A percentile compares a stretch with the other conserved stretches of the same genome.
phyloP scores from a whole-genome alignment of 1,140 invertebrate genomes.

The Leptinotarsa texana region DNA sequence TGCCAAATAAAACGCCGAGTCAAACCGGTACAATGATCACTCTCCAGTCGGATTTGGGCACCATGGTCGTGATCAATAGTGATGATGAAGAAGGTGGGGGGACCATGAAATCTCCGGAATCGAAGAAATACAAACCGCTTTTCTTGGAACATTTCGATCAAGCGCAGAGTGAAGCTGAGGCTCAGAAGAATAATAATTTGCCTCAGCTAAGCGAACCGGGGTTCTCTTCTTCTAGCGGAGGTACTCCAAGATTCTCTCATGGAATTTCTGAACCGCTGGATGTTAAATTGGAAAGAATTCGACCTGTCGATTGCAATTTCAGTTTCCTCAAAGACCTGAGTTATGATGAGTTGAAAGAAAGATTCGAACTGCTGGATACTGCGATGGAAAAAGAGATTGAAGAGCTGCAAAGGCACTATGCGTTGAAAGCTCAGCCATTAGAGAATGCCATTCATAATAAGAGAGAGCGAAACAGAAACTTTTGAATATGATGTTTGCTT shows the following conservation, averaged over 20 bases:
- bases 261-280: constrained; percentile 34
- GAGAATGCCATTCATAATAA: constrained; percentile 91
- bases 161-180: constrained; percentile 72
- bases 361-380: constrained; percentile 89
- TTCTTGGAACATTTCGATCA: constrained; percentile 96
- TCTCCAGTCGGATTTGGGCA: constrained; percentile 78
- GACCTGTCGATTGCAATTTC: constrained; percentile 39
- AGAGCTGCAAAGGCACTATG: constrained; percentile 90
- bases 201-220: background rate
- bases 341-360: constrained; percentile 86
- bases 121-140: constrained; percentile 83
- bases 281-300: constrained; percentile 36
- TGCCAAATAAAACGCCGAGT: constrained; percentile 61
- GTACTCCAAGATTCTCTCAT: constrained; percentile 13
- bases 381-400: constrained; percentile 99
- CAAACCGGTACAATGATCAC: constrained; percentile 70
- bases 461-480: constrained; percentile 41
- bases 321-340: constrained; percentile 64
- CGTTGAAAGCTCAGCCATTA: constrained; percentile 96
- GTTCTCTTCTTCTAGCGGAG: constrained; percentile 6
- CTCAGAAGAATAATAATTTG: background rate
- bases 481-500: constrained; percentile 22
- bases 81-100: constrained; percentile 77
- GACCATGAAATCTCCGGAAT: constrained; percentile 84
- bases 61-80: constrained; percentile 91